Evolutionary conservation across 1,140 invertebrate genomes (phyloP), one percentile per base, ranked within the genome.

Genomic region (Drosophila novamexicana): DNA sequence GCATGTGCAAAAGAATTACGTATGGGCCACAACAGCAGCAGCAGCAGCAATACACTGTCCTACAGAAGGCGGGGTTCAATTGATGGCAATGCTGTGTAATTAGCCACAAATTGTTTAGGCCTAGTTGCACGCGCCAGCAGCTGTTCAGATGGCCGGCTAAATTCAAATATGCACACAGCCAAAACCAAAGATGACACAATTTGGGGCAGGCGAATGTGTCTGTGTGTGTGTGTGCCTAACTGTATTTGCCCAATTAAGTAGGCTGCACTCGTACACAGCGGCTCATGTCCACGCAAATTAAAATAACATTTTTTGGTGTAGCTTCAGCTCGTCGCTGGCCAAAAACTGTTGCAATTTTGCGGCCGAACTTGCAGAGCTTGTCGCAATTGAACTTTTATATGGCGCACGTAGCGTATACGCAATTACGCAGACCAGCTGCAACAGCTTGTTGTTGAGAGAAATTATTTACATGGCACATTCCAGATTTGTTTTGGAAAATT

Each of bases 41-140:
- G 44, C 7, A 3, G 16, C 34, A 37, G 37, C 50, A 59, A 61
- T 42, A 49, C 67, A 56, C 40, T 64, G 58, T 65, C 50, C 62
- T 50, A 74, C 58, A 70, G 47, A 34, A 59, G 56, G 58, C 65
- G 82, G 58, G 79, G 53, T 62, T 66, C 76, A 86, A 86, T 88
- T 86, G 83, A 86, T 86, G 83, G 83, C 83, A 69, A 79, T 88
- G 83, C 83, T 74, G 68, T 88, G 83, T 88, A 88, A 88, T 88
- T 88, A 88, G 84, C 84, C 84, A 90, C 84, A 88, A 88, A 88
- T 88, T 88, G 84, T 88, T 90, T 88, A 81, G 85, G 84, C 84
- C 84, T 78, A 84, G 84, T 84, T 84, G 85, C 75, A 72, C 77
- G 77, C 74, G 58, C 63, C 52, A 37, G 18, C 66, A 68, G 73